A percentile compares a stretch with the other conserved stretches of the same genome.
Evolutionary conservation across 2,888 invertebrate genomes (phyloP).

Genomic region (Hyposoter didymator): DNA sequence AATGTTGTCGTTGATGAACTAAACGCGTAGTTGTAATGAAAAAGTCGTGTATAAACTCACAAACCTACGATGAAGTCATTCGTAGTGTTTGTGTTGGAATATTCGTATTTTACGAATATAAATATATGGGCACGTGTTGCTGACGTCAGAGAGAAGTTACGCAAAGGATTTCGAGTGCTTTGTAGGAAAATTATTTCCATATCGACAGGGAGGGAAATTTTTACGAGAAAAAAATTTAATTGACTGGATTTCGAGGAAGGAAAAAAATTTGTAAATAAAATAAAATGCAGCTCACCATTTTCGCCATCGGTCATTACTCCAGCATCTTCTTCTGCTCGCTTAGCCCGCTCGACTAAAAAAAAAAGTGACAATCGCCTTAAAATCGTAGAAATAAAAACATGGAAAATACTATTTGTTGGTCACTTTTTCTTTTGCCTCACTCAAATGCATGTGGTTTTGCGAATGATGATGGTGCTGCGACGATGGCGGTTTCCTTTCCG

Average conservation of each 20-base stretch:
- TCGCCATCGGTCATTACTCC: conserved; percentile 81
- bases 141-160: conserved; percentile 47
- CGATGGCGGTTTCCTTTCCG: conserved; percentile 85
- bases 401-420: not conserved
- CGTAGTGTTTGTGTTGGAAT: conserved; percentile 26
- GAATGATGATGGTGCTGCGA: conserved; percentile 81
- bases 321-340: conserved; percentile 80
- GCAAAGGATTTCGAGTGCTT: conserved; percentile 33
- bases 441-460: conserved; percentile 78
- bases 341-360: conserved; percentile 82
- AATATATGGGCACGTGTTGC: conserved; percentile 2
- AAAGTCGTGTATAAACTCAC: conserved; percentile 33
- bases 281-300: conserved; percentile 79
- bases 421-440: conserved; percentile 70
- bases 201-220: not conserved
- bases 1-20: conserved; percentile 46
- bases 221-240: not conserved
- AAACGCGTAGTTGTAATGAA: conserved; percentile 44
- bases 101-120: not conserved
- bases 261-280: not conserved
- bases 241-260: not conserved
- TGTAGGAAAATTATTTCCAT: not conserved
- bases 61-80: conserved; percentile 42
- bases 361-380: not conserved
- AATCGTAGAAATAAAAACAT: conserved; percentile 17